Conservation (phyloP, 2,888 invertebrate species). For the Melipona bicolor region DNA sequence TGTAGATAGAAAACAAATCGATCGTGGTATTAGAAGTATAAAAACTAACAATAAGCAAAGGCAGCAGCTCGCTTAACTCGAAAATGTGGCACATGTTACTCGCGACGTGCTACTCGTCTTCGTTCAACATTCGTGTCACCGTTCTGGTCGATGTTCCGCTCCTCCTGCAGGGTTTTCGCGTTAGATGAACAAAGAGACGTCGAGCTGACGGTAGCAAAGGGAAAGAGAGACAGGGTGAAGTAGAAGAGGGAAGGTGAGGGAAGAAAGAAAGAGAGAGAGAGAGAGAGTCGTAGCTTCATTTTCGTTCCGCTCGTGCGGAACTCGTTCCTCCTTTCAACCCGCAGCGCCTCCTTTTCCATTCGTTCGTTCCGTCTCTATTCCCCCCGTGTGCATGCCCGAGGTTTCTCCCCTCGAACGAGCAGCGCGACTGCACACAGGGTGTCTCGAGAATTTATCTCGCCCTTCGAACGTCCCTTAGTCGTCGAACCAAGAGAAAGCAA, state of each 20-base stretch:
- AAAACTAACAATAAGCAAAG: constrained; percentile 21
- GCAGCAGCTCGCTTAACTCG: constrained; percentile 38
- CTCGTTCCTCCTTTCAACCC: constrained; percentile 57
- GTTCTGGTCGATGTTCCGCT: constrained; percentile 42
- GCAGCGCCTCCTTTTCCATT: constrained; percentile 44
- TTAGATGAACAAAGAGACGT: constrained; percentile 24
- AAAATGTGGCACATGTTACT: constrained; percentile 55
- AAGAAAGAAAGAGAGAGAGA: constrained; percentile 18
- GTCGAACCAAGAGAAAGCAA: not conserved
- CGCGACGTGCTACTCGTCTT: constrained; percentile 24
- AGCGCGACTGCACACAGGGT: constrained; percentile 38
- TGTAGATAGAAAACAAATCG: not conserved
- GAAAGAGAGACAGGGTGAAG: constrained; percentile 3
- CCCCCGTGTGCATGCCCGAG: constrained; percentile 40
- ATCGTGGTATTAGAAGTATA: constrained; percentile 3
- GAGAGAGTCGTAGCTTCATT: constrained; percentile 37
- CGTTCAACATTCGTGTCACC: constrained; percentile 35
- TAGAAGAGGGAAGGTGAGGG: not conserved
- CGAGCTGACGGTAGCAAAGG: not conserved
- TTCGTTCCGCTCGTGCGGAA: constrained; percentile 46
- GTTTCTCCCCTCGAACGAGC: constrained; percentile 45
- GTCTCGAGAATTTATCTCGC: constrained; percentile 35
- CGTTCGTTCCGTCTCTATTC: constrained; percentile 31
- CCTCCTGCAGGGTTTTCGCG: constrained; percentile 26
- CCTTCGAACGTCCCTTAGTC: not conserved